Evolutionary conservation across 2,888 invertebrate genomes (phyloP).

Genomic region (Atethmia centrago): DNA sequence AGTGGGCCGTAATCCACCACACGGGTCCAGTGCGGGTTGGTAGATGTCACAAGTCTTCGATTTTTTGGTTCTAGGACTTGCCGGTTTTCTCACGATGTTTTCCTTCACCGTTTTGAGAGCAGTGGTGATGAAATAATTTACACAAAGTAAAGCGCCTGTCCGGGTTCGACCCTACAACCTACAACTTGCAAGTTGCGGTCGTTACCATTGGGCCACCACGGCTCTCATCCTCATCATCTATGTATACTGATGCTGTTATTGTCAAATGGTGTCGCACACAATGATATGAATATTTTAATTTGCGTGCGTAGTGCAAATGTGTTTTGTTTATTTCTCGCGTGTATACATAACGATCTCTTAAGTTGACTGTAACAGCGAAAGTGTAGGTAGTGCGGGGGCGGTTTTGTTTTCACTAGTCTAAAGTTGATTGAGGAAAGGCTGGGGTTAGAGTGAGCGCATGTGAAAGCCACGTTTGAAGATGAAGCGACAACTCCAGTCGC

Average conservation of each 20-base stretch:
- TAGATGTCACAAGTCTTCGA: too few relatives aligned
- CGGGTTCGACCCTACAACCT: too few relatives aligned
- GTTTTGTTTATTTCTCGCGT: conserved; percentile 35
- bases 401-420: conserved; percentile 78
- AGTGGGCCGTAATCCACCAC: too few relatives aligned
- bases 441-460: conserved; percentile 10
- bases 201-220: too few relatives aligned
- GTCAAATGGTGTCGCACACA: background rate
- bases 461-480: background rate
- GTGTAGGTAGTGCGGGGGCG: conserved; percentile 74
- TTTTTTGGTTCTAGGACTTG: too few relatives aligned
- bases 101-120: too few relatives aligned
- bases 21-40: too few relatives aligned
- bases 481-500: background rate
- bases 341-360: conserved; percentile 22
- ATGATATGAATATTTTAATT: conserved; percentile 11
- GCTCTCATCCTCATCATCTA: too few relatives aligned
- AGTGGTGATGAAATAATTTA: too few relatives aligned
- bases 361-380: conserved; percentile 40
- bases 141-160: too few relatives aligned
- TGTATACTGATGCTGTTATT: background rate
- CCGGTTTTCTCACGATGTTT: too few relatives aligned
- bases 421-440: conserved; percentile 22
- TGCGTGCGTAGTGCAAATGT: conserved; percentile 7
- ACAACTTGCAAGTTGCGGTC: too few relatives aligned